Evolutionary conservation across 2,113 vertebrate genomes (phyloP), one percentile per base, ranked within the genome.

Genomic region (Leptobrachium ailaonicum): DNA sequence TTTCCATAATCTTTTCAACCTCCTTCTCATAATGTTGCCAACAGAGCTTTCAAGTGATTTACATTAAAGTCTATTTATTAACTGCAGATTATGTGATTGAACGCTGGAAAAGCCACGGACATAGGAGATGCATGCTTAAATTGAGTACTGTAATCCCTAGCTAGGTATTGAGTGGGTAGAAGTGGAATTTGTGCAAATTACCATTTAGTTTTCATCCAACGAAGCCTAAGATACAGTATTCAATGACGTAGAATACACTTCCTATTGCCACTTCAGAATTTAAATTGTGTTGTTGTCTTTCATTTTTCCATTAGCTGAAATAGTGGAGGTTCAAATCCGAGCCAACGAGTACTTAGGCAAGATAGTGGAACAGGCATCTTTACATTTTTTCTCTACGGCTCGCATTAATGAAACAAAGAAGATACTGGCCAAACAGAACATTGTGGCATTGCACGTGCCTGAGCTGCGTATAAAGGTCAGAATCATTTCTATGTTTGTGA

Each of bases 341-440:
- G 87, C 94, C 0, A 86, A 87, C 0, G 91, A 90, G 66, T 99
- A 99, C 89, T 89, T 96, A 91, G 87, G 70, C 43, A 85, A 93
- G 5, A 91, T 98, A 85, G 89, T 98, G 86, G 97, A 98, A 66
- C 98, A 99, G 87, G 93, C 93, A 2, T 94, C 93, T 83, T 92
- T 99, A 44, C 89, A 98, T 83, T 96, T 99, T 87, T 97, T 98
- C 2, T 87, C 93, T 69, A 97, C 96, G 0, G 96, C 95, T 0
- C 95, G 94, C 9, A 89, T 98, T 76, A 89, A 92, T 0, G 95
- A 98, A 89, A 95, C 94, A 0, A 87, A 85, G 1, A 93, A 94
- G 77, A 91, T 96, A 66, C 64, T 98, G 86, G 95, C 93, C 0
- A 77, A 84, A 66, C 95, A 98, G 94, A 96, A 93, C 83, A 87